Base-by-base conservation (phyloP, 2,797 vertebrate species). In the Merluccius polli region DNA sequence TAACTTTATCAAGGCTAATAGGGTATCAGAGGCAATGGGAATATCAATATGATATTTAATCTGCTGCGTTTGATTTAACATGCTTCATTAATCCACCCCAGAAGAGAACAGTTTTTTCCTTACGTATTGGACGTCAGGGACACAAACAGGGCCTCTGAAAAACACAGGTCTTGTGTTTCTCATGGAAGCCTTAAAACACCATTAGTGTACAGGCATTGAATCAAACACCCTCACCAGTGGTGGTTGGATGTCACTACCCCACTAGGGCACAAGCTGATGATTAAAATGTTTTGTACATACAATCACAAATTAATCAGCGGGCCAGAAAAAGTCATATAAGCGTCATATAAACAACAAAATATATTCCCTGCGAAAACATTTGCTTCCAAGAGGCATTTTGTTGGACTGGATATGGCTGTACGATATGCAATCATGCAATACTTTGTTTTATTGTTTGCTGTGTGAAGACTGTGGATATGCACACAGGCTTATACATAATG, bases 401-500 rank as follows among this genome's bases (percentile, higher is more conserved):
- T 24, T 63, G 73, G 73, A 75, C 79, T 75, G 65, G 79, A 78
- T 79, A 79, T 38, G 52, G 84, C 65, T 31, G 77, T 70, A 81
- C 1, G 71, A 80, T 63, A 29, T 76, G 84, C 67, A 80, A 83
- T 36, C 68, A 77, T 85, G 78, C 71, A 71, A 79, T 77, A 79
- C 41, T 76, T 80, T n/a, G n/a, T n/a, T n/a, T 74, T 76, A 82
- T 79, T 78, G 74, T 86, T 86, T 84, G 16, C 36, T 74, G 75
- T 74, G 76, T 79, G 70, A 87, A 78, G 75, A 86, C 67, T 63
- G 27, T 1, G 13, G 75, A 80, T 81, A 76, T 78, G 75, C 80
- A 87, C 84, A 81, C 79, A 83, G 78, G 35, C 81, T 89, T 74
- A 73, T 79, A 82, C 77, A 77, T 27, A 73, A 78, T 72, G 79